Evolutionary conservation across 1,140 invertebrate species (phyloP).

Genomic region (Mactra quadrangularis): DNA sequence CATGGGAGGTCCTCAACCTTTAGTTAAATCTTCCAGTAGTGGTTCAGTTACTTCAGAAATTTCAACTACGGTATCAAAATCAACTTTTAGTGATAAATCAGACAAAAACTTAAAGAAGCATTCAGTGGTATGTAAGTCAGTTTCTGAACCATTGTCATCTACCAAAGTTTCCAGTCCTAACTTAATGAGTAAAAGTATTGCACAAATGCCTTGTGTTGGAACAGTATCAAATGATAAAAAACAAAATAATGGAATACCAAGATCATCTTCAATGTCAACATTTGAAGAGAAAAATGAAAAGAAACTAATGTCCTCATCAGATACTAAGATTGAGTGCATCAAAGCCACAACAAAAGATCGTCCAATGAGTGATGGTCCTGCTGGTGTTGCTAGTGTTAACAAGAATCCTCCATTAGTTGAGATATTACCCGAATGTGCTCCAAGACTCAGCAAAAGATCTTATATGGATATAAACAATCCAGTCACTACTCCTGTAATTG

Average conservation of each 20-base stretch:
- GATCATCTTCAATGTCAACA: conserved; percentile 62
- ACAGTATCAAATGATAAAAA: conserved; percentile 28
- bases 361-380: conserved; percentile 43
- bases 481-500: conserved; percentile 76
- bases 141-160: conserved; percentile 32
- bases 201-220: conserved; percentile 53
- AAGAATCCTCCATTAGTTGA: conserved; percentile 63
- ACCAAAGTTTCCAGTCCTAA: conserved; percentile 17
- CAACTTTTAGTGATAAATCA: conserved; percentile 21
- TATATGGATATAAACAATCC: conserved; percentile 44
- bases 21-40: conserved; percentile 24
- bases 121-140: conserved; percentile 29
- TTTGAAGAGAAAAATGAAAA: conserved; percentile 59
- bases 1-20: conserved; percentile 26
- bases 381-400: neutral
- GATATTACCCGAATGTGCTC: conserved; percentile 63
- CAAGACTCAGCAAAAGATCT: conserved; percentile 57
- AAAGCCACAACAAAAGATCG: neutral
- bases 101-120: conserved; percentile 1
- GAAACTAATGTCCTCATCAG: conserved; percentile 47
- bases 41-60: conserved; percentile 31
- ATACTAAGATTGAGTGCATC: conserved; percentile 42
- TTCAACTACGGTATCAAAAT: conserved; percentile 28
- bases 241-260: conserved; percentile 21
- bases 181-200: conserved; percentile 50